Evolutionary conservation across 2,888 invertebrate genomes (phyloP).

Genomic region (Meiosimyza platycephala): DNA sequence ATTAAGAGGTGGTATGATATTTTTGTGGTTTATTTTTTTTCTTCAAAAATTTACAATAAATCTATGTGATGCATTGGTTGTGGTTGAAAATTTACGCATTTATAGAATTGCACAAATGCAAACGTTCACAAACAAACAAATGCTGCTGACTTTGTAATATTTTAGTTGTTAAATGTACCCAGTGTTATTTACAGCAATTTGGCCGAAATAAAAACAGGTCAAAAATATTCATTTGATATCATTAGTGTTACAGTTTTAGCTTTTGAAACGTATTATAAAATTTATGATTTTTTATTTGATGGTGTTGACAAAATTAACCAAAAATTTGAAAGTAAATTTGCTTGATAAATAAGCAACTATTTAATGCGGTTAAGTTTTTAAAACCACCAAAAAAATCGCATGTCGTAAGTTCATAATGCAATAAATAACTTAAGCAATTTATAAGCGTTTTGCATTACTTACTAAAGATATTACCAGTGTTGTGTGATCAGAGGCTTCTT

Average conservation of each 20-base stretch:
- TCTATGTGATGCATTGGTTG: constrained; percentile 9
- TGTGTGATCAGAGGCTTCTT: too few species aligned
- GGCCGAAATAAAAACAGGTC: not conserved
- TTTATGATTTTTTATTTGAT: not conserved
- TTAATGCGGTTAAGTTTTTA: too few species aligned
- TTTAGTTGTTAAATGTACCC: constrained; percentile 25
- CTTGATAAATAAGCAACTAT: too few species aligned
- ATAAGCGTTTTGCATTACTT: too few species aligned
- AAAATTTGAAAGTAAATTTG: too few species aligned
- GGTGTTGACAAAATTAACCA: too few species aligned
- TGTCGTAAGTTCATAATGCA: too few species aligned
- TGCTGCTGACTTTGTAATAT: constrained; percentile 4
- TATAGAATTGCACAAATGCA: not conserved
- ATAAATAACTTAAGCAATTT: too few species aligned
- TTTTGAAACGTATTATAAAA: not conserved
- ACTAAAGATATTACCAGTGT: too few species aligned
- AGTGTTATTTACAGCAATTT: constrained; percentile 18
- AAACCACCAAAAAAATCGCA: too few species aligned
- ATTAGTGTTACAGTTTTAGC: too few species aligned
- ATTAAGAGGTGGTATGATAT: too few species aligned
- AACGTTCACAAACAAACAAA: not conserved
- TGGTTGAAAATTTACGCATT: not conserved
- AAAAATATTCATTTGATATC: not conserved
- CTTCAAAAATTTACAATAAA: not conserved
- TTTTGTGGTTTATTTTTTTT: constrained; percentile 3